Percentiles rank a stretch among this genome's conserved stretches.
These are phyloP conservation scores for Lathronympha strigana DNA, from an alignment of 2,888 invertebrate species.

Conservation along the genomic window DNA sequence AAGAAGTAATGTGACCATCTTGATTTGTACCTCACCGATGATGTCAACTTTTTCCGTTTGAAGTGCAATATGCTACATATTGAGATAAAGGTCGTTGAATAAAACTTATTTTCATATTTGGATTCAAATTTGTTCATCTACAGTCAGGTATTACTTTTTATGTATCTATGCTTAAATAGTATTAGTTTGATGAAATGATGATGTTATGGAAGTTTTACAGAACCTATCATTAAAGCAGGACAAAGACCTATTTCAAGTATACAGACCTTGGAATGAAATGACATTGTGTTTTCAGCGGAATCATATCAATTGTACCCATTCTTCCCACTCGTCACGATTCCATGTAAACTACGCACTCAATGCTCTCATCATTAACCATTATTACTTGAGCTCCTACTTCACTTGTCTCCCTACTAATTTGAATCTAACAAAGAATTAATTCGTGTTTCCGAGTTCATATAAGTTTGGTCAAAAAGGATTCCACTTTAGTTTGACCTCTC, in stretches of 20 bases:
- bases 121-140: too few species aligned
- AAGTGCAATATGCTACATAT: neutral
- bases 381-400: constrained; percentile 14
- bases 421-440: constrained; percentile 38
- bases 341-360: constrained; percentile 33
- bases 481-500: constrained; percentile 55
- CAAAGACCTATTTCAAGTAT: constrained; percentile 8
- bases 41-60: neutral
- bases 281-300: constrained; percentile 27
- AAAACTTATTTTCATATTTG: too few species aligned
- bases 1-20: too few species aligned
- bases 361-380: constrained; percentile 33
- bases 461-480: constrained; percentile 49
- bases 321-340: constrained; percentile 35
- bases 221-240: too few species aligned
- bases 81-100: too few species aligned
- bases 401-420: constrained; percentile 39
- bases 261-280: constrained; percentile 20
- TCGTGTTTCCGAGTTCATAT: constrained; percentile 47
- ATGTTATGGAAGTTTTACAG: too few species aligned
- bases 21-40: neutral
- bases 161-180: too few species aligned
- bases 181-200: too few species aligned
- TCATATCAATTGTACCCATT: constrained; percentile 33
- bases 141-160: too few species aligned